Base-by-base conservation (phyloP, 1,140 invertebrate species). In the Drosophila tani region DNA sequence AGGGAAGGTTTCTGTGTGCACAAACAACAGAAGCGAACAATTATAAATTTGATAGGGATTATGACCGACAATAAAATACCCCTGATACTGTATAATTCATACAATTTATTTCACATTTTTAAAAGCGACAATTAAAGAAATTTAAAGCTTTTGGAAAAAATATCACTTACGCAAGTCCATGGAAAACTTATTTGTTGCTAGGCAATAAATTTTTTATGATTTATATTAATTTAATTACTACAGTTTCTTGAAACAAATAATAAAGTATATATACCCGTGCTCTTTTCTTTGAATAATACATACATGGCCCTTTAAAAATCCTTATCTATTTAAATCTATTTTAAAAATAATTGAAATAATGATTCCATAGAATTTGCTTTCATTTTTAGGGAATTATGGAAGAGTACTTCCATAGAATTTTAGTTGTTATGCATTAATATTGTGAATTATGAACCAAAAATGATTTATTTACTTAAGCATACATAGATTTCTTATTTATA, bases 1-100 rank as follows among this genome's bases (percentile, higher is more conserved):
- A 47, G 70, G 70, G 70, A 73, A 51, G 67, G 53, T 73, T 73
- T 59, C 73, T 32, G 29, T 47, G n/a, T 45, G 53, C 38, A 49
- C 43, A 58, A 70, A 58, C 65, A 58, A 41, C 27, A 21, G 35
- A 59, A 40, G 29, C 14, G 14, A 73, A 51, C 49, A 50, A 75
- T 46, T 56, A 38, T 47, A 15, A 27, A 27, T 15, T 53, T 41
- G 24, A 47, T 29, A 43, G 60, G 9, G 38, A 12, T 11, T 14
- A 15, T 56, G 5, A 19, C 1, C 38, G 32, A 70, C 49, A 7
- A 5, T n/a, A 11, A 29, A 55, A 38, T 70, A 68, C 67, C 67
- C 15, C n/a, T n/a, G 15, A 15, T 15, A 19, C 0, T 7, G n/a
- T 12, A 12, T 12, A 38, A 38, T 21, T 14, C 35, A 14, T 41